Percentiles rank a stretch among this genome's conserved stretches.
Evolutionary conservation across 2,888 invertebrate genomes (phyloP).

Genomic region (Gandaritis pyraliata): DNA sequence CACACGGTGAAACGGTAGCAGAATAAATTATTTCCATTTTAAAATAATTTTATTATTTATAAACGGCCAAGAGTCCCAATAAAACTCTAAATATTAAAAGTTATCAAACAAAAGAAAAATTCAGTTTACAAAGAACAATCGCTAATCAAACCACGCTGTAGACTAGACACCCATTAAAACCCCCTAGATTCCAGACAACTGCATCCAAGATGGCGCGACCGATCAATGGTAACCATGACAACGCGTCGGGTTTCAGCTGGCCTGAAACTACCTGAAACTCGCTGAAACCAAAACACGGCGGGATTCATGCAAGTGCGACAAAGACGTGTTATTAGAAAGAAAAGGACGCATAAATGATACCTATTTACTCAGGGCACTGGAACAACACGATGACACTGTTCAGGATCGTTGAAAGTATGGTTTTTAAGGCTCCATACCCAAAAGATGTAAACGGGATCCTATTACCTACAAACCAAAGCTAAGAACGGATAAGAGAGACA

Average conservation of each 20-base stretch:
- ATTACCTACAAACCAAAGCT: too few relatives aligned
- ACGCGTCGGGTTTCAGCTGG: conserved; percentile 71
- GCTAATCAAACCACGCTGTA: conserved; percentile 19
- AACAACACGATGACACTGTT: background rate
- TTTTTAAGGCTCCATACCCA: background rate
- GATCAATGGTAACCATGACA: conserved; percentile 79
- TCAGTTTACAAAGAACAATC: conserved; percentile 17
- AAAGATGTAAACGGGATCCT: too few relatives aligned
- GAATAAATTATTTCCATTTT: too few relatives aligned
- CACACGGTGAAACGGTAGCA: too few relatives aligned
- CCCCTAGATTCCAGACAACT: conserved; percentile 68
- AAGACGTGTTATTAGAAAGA: conserved; percentile 22
- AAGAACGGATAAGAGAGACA: too few relatives aligned
- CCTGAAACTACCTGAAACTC: conserved; percentile 37
- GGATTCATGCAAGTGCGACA: conserved; percentile 37
- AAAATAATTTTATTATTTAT: too few relatives aligned
- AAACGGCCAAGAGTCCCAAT: background rate
- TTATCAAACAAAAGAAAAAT: background rate
- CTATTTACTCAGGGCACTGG: background rate
- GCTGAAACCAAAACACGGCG: conserved; percentile 36
- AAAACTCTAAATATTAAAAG: background rate
- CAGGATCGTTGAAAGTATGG: conserved; percentile 10
- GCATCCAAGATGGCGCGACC: conserved; percentile 76
- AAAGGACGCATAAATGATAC: conserved; percentile 22
- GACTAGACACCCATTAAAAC: conserved; percentile 39